Conservation (phyloP, 2,888 invertebrate genomes). For the Leptopilina myrica region DNA sequence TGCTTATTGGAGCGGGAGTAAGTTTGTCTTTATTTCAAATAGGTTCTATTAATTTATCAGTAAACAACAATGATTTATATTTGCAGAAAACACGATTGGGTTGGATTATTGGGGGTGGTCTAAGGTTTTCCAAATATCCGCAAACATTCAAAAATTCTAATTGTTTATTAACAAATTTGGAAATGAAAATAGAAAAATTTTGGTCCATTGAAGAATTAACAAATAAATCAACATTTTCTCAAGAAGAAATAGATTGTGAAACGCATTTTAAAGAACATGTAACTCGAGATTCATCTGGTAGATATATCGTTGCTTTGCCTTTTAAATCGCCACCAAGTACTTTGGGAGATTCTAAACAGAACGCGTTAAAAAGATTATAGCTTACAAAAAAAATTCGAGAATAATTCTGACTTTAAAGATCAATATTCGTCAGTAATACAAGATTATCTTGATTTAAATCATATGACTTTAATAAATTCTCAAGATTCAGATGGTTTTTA, state of each 20-base stretch:
- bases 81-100: conserved; percentile 54
- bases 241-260: conserved; percentile 2
- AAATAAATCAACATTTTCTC: background rate
- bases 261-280: background rate
- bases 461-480: conserved; percentile 43
- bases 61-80: conserved; percentile 40
- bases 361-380: conserved; percentile 48
- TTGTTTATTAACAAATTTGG: background rate
- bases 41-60: conserved; percentile 6
- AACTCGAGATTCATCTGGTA: background rate
- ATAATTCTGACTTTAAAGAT: conserved; percentile 20
- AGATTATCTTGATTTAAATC: conserved; percentile 46
- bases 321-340: background rate
- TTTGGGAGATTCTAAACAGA: conserved; percentile 48
- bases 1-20: conserved; percentile 38
- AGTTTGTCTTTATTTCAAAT: conserved; percentile 11
- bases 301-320: background rate
- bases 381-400: conserved; percentile 41
- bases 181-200: background rate
- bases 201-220: background rate
- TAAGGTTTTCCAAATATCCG: background rate
- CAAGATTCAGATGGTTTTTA: conserved; percentile 31
- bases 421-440: conserved; percentile 43
- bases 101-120: conserved; percentile 50
- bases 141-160: background rate